A percentile compares a stretch with the other conserved stretches of the same genome.
Conservation (phyloP, 2,113 vertebrate genomes). For the Lynx canadensis region DNA sequence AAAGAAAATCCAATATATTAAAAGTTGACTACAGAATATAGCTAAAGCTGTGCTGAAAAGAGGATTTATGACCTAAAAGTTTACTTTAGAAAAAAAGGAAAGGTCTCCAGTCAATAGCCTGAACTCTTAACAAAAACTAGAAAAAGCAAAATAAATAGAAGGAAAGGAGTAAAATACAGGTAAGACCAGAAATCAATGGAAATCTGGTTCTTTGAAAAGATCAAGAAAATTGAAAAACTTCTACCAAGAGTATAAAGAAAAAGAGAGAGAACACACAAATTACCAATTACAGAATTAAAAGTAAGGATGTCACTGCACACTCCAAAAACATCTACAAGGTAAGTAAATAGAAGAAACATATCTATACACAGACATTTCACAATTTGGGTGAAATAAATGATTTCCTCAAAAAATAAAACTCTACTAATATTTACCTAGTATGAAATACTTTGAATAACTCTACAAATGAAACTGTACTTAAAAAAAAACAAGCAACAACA, state of each 20-base stretch:
- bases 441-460: not conserved
- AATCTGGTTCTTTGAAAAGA: not conserved
- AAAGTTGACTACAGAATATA: not conserved
- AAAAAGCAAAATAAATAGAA: constrained; percentile 31
- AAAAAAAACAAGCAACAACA: not conserved
- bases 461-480: not conserved
- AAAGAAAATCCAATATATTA: not conserved
- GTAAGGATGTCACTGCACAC: not conserved
- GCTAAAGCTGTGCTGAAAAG: not conserved
- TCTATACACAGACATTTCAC: not conserved
- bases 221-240: not conserved
- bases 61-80: not conserved
- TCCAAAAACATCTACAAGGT: not conserved
- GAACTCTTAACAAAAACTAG: not conserved
- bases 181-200: not conserved
- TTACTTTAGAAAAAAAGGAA: not conserved
- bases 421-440: not conserved
- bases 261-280: not conserved
- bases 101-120: not conserved
- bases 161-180: not conserved
- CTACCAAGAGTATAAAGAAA: not conserved
- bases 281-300: not conserved
- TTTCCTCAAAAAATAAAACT: not conserved
- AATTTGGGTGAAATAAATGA: not conserved
- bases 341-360: not conserved